Base-by-base conservation (phyloP, 2,888 invertebrate genomes). In the Microchrysa polita region DNA sequence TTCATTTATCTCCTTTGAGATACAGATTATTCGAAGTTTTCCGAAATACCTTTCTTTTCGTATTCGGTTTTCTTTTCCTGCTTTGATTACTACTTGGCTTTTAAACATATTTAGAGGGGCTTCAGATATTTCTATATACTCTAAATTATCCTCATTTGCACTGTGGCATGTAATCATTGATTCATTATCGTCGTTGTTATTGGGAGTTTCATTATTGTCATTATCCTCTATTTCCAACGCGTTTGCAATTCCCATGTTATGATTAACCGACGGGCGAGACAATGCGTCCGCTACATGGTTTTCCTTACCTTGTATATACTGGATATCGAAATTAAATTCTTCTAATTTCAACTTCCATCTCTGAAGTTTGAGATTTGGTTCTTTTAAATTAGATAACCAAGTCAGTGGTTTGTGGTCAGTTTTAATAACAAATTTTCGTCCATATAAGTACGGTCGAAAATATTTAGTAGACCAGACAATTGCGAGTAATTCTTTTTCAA, bases 381-480 rank as follows among this genome's bases (percentile, higher is more conserved):
- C 55, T 20, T 55, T 55, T 5, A 55, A 20, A 16, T 20, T 55
- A 5, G 55, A 7, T 12, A 61, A 5, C 61, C 61, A 61, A 10
- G 27, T 61, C 5, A 61, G 27, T 2, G 61, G 61, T 23, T 27
- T 27, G n/a, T 78, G 77, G 42, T 77, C 76, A 0, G 75, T 77
- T 2, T 71, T 60, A 0, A 77, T 40, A 5, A 63, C 22, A 61
- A 75, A 76, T 53, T 72, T 74, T 40, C 63, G 67, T 10, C 75
- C 76, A 67, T 63, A 76, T 20, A 75, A 16, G 34, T 76, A 75
- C 22, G 75, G 73, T 5, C 67, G 40, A 48, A 78, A 78, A 74
- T 76, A 76, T 63, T 76, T 74, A 12, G 67, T 48, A 2, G 74
- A 59, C 76, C 76, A 75, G 14, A 77, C 73, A 12, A 77, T 76